Conservation (phyloP, 2,797 vertebrate genomes). For the Trichosurus vulpecula region DNA sequence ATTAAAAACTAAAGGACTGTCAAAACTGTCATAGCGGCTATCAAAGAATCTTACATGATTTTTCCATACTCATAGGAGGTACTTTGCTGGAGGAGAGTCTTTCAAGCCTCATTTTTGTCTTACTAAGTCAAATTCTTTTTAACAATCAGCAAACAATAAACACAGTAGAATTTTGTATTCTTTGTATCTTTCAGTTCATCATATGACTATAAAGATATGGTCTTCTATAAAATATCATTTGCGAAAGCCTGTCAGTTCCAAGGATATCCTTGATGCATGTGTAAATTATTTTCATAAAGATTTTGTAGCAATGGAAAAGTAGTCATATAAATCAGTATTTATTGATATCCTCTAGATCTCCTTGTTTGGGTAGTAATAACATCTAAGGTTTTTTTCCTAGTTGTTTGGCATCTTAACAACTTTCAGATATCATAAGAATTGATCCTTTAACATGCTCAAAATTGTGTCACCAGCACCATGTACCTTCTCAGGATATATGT, state of each 20-base stretch:
- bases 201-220: neutral
- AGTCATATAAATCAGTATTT: neutral
- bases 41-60: neutral
- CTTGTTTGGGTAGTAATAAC: neutral
- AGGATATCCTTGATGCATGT: neutral
- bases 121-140: neutral
- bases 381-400: neutral
- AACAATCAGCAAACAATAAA: neutral
- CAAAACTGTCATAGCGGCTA: neutral
- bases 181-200: neutral
- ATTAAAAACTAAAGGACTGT: neutral
- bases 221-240: neutral
- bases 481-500: neutral
- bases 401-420: neutral
- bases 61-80: neutral
- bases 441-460: neutral
- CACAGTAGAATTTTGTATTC: neutral
- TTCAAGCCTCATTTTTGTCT: neutral
- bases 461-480: neutral
- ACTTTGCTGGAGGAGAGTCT: neutral
- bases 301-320: neutral
- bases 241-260: neutral
- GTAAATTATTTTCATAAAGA: neutral
- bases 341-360: conserved; percentile 8
- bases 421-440: neutral